A percentile compares a stretch with the other conserved stretches of the same genome.
phyloP scores from a whole-genome alignment of 2,113 vertebrate species.

The Rutilus rutilus region DNA sequence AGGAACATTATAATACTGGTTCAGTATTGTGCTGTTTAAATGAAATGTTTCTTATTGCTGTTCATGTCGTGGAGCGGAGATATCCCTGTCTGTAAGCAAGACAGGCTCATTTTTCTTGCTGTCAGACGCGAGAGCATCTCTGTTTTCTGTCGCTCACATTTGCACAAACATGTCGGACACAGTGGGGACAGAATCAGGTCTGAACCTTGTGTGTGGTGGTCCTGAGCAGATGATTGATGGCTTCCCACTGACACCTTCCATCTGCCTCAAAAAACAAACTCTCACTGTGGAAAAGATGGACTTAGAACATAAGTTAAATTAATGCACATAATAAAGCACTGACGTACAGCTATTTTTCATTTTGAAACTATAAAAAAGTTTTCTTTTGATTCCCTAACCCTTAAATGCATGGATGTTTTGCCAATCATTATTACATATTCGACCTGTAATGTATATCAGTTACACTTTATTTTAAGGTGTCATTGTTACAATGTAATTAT shows the following conservation, averaged over 20 bases:
- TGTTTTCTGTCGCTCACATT: conserved; percentile 66
- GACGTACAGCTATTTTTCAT: too few relatives aligned
- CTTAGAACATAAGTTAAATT: too few relatives aligned
- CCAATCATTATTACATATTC: too few relatives aligned
- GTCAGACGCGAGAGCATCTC: conserved; percentile 65
- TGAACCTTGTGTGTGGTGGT: background rate
- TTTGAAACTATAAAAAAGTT: too few relatives aligned
- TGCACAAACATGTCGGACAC: conserved; percentile 59
- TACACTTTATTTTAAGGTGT: too few relatives aligned
- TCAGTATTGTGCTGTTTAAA: background rate
- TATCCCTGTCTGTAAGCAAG: conserved; percentile 5
- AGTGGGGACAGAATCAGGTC: conserved; percentile 47
- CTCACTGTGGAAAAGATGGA: too few relatives aligned
- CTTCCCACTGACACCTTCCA: background rate
- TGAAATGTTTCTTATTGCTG: conserved; percentile 13
- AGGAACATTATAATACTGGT: background rate
- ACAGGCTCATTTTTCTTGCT: conserved; percentile 75
- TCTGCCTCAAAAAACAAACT: too few relatives aligned
- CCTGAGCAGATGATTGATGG: conserved; percentile 10
- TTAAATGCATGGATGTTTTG: too few relatives aligned
- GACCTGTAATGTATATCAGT: too few relatives aligned
- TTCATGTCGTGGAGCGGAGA: background rate
- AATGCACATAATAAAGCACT: too few relatives aligned
- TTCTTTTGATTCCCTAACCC: too few relatives aligned
- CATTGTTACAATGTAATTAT: too few relatives aligned